Percentiles rank a stretch among this genome's conserved stretches.
Evolutionary conservation across 2,113 vertebrate species (phyloP).

Genomic region (Neodon shergylaensis): DNA sequence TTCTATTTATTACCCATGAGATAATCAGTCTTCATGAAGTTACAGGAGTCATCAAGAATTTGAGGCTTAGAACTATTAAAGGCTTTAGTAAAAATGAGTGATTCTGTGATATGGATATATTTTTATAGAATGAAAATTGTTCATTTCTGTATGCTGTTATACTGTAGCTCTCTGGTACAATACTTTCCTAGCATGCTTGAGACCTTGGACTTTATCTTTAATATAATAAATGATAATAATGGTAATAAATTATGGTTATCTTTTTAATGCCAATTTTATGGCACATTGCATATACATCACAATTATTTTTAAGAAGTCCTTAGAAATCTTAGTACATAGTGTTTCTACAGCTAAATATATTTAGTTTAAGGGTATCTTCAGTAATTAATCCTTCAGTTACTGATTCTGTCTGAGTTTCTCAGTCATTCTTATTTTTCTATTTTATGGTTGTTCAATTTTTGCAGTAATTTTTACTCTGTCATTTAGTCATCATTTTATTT

Average conservation of each 20-base stretch:
- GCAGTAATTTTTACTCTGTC: not conserved
- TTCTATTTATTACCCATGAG: not conserved
- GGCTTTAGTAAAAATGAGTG: not conserved
- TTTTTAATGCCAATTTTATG: not conserved
- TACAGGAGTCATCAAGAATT: not conserved
- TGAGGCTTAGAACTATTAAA: not conserved
- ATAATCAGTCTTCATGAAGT: not conserved
- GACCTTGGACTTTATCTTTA: not conserved
- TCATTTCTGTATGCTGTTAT: not conserved
- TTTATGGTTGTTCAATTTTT: not conserved
- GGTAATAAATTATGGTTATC: not conserved
- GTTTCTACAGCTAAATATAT: not conserved
- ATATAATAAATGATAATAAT: not conserved
- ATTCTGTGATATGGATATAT: conserved; percentile 8
- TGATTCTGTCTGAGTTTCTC: not conserved
- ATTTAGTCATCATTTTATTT: not conserved
- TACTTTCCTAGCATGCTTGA: not conserved
- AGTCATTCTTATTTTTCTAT: not conserved
- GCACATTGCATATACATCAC: not conserved
- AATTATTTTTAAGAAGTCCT: not conserved
- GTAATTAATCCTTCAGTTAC: not conserved
- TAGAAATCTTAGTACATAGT: not conserved
- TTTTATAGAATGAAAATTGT: not conserved
- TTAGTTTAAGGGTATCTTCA: not conserved
- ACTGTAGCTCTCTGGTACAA: not conserved